Evolutionary conservation across 2,797 vertebrate species (phyloP).

Genomic region (Pyrocephalus nanus): DNA sequence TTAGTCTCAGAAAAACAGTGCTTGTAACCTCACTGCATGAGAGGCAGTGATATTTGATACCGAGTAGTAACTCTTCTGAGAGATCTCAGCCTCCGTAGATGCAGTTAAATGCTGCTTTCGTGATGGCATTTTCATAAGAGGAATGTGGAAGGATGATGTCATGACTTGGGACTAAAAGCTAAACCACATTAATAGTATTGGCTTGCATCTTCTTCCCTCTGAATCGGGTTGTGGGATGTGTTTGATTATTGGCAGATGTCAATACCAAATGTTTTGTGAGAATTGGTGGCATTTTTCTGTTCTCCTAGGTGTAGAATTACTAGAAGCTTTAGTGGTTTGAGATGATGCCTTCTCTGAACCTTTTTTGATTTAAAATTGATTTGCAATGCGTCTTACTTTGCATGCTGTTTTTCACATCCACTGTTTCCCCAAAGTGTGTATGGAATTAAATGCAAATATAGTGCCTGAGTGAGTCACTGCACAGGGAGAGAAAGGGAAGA

Average conservation of each 20-base stretch:
- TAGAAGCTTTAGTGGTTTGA: not conserved
- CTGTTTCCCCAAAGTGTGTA: not conserved
- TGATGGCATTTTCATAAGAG: not conserved
- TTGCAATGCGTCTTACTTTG: not conserved
- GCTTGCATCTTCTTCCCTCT: not conserved
- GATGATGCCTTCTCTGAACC: not conserved
- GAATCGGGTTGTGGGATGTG: not conserved
- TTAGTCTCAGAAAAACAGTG: not conserved
- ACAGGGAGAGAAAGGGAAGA: not conserved
- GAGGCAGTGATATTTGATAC: not conserved
- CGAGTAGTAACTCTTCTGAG: not conserved
- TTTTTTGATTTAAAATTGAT: not conserved
- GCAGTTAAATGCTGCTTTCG: not conserved
- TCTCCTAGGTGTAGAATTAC: not conserved
- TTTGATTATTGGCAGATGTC: not conserved
- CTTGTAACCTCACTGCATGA: not conserved
- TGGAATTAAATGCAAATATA: slow-evolving; percentile 27
- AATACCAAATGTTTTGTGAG: not conserved
- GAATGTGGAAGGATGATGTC: not conserved
- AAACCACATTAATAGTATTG: not conserved
- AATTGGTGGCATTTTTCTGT: not conserved
- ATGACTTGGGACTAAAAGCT: not conserved
- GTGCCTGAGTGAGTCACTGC: not conserved
- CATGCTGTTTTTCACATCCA: not conserved
- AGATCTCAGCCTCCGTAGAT: not conserved